phyloP scores from a whole-genome alignment of 1,140 invertebrate genomes.

The Drosophila rhopaloa region DNA sequence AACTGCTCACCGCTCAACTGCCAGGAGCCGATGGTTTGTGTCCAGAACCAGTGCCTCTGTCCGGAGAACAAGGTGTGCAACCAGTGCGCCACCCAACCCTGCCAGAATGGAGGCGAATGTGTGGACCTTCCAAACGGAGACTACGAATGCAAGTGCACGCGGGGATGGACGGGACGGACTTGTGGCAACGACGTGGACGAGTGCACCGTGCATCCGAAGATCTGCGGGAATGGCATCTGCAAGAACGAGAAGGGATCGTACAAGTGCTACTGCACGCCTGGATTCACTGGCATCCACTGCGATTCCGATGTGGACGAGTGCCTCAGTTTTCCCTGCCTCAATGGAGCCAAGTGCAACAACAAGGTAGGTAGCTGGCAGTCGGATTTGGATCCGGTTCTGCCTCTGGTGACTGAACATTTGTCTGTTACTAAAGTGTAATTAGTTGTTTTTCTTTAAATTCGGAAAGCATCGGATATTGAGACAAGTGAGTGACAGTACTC shows the following conservation, averaged over 20 bases:
- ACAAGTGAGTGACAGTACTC: conserved; percentile 72
- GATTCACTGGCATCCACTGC: conserved; percentile 93
- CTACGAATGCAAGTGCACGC: conserved; percentile 91
- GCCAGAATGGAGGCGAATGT: conserved; percentile 89
- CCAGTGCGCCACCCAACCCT: conserved; percentile 87
- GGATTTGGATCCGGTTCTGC: conserved; percentile 5
- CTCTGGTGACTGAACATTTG: neutral
- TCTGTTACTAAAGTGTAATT: conserved; percentile 75
- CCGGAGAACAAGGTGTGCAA: conserved; percentile 80
- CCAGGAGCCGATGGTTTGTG: conserved; percentile 87
- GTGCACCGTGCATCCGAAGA: conserved; percentile 87
- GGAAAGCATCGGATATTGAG: conserved; percentile 84
- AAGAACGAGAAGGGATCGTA: conserved; percentile 91
- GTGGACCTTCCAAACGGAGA: conserved; percentile 85
- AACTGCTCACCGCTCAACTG: conserved; percentile 86
- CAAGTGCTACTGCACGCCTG: conserved; percentile 93
- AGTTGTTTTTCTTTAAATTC: conserved; percentile 85
- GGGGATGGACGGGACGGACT: conserved; percentile 90
- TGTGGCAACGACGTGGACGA: conserved; percentile 93
- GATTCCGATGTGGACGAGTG: conserved; percentile 95
- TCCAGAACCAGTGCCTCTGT: conserved; percentile 87
- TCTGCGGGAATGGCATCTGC: conserved; percentile 94
- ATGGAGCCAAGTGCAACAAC: conserved; percentile 94
- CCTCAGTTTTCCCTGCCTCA: conserved; percentile 93
- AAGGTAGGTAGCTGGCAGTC: conserved; percentile 74